These are phyloP conservation scores for Diadegma fenestrale DNA, from an alignment of 2,888 invertebrate species.

Conservation along the genomic window DNA sequence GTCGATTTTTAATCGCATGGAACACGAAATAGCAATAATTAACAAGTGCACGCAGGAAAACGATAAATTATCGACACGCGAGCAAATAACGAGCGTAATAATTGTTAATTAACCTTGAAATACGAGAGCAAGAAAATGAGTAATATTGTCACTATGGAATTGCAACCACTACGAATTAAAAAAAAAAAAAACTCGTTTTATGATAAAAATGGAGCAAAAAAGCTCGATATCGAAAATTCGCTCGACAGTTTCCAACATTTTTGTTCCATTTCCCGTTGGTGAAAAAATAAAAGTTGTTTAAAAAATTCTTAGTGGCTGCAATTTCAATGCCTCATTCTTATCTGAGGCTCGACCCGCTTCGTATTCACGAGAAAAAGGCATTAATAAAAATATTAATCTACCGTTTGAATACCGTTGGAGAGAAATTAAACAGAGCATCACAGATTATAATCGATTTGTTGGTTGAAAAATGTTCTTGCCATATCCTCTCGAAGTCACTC, in stretches of 20 bases:
- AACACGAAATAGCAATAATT: constrained; percentile 16
- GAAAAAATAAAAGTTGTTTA: not conserved
- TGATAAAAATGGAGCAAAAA: not conserved
- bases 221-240: too few relatives aligned
- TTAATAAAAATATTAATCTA: constrained; percentile 4
- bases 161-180: too few relatives aligned
- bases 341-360: not conserved
- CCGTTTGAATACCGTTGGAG: constrained; percentile 18
- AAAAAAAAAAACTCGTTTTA: too few relatives aligned
- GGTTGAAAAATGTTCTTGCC: constrained; percentile 26
- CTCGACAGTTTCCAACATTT: not conserved
- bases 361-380: constrained; percentile 1
- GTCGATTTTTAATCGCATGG: not conserved
- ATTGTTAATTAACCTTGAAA: not conserved
- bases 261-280: not conserved
- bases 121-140: not conserved
- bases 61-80: constrained; percentile 27
- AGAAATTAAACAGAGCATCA: constrained; percentile 51
- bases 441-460: constrained; percentile 55
- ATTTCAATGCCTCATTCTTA: not conserved
- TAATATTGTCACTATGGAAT: too few relatives aligned
- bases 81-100: constrained; percentile 31
- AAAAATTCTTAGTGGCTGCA: not conserved
- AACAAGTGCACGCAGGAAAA: constrained; percentile 17
- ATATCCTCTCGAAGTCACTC: constrained; percentile 33